Percentiles rank a stretch among this genome's conserved stretches.
phyloP scores from a whole-genome alignment of 2,888 invertebrate genomes.

The Lasioglossum vierecki region DNA sequence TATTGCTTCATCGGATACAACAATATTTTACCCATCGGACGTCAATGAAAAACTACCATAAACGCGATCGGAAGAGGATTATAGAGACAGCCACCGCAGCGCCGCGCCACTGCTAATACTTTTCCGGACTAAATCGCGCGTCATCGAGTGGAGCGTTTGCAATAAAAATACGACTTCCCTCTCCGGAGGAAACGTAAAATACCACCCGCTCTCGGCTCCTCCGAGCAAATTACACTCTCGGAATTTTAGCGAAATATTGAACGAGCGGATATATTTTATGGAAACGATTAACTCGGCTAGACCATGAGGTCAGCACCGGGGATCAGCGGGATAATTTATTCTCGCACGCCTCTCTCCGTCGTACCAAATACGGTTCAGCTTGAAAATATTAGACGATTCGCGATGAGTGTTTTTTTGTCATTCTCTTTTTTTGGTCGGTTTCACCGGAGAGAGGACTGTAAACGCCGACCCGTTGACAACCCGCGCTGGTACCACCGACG shows the following conservation, averaged over 20 bases:
- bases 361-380: constrained; percentile 44
- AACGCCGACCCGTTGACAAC: constrained; percentile 60
- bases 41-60: neutral
- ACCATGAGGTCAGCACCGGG: constrained; percentile 11
- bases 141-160: neutral
- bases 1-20: constrained; percentile 8
- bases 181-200: neutral
- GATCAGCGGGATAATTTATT: constrained; percentile 44
- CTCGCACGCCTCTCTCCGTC: constrained; percentile 25
- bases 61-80: neutral
- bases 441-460: constrained; percentile 30
- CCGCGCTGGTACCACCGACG: constrained; percentile 56
- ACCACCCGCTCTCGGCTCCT: neutral
- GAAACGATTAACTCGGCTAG: constrained; percentile 37
- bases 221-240: neutral
- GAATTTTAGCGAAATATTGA: constrained; percentile 3
- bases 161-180: constrained; percentile 5
- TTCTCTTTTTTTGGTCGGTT: neutral
- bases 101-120: neutral
- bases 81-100: neutral
- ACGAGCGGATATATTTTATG: constrained; percentile 13
- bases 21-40: constrained; percentile 15
- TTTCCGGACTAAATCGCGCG: neutral
- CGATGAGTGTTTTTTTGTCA: neutral
- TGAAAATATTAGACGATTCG: constrained; percentile 55